Evolutionary conservation across 92 coral and sea anemone genomes (phyloP), one percentile per base, ranked within the genome.

Genomic region (Phenganax subtilis): DNA sequence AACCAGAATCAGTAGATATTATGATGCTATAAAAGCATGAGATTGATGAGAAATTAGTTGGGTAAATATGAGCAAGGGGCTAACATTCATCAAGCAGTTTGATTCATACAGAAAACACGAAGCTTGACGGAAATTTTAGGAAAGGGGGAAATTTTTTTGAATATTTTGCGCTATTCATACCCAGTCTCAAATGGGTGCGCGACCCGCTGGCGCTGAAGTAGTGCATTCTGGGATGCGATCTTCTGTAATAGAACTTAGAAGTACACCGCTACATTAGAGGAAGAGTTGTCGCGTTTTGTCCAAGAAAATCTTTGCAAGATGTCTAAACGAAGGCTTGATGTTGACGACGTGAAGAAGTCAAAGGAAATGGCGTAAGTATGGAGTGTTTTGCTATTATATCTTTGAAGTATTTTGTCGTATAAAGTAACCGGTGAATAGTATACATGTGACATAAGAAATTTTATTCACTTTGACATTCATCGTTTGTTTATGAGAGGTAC

Each of bases 311-410:
- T 37, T 65, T 52, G 12, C 37, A 57, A 81, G 14, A 93, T 94
- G 98, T 94, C 98, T 12, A 94, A 94, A 74, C 86, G 98, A 78
- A 88, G 98, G 61, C 80, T 94, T 64, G 98, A 94, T 75, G 98
- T 94, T 51, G 92, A 90, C 84, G 98, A 91, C 10, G 56, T 68
- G 8, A 79, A 79, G 69, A 79, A 79, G 53, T 79, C 83, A 9
- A 79, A 79, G 53, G 83, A 79, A 65, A 47, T 79, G 51, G 73
- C 67, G 83, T 79, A 64, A 79, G 83, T 79, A 65, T 12, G 8
- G 17, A 65, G n/a, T 57, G 54, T 30, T 68, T 68, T 68, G 47
- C 54, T 29, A 10, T 68, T 6, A 30, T 14, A 30, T 68, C 10
- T 68, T 7, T 0, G 53, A 30, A 11, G 9, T 1, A 68, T 29